Evolutionary conservation across 2,888 invertebrate species (phyloP).

Genomic region (Baronia brevicornis): DNA sequence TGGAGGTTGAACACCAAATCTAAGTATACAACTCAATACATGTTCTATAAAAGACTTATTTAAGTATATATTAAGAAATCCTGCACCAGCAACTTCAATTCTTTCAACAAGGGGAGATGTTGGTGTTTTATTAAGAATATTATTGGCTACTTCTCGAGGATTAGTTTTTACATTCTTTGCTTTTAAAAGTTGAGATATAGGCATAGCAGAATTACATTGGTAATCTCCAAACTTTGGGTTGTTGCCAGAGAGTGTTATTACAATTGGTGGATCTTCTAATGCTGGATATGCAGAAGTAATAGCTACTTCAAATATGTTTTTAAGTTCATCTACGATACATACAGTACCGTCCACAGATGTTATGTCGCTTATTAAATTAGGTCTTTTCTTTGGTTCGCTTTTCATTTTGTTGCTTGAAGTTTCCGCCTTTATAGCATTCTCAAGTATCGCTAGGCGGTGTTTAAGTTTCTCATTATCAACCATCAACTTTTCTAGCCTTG

Average conservation of each 20-base stretch:
- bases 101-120: constrained; percentile 81
- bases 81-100: constrained; percentile 90
- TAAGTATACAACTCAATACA: constrained; percentile 76
- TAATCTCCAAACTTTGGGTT: constrained; percentile 95
- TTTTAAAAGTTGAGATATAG: constrained; percentile 84
- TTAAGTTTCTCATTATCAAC: constrained; percentile 89
- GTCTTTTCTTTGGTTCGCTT: constrained; percentile 38
- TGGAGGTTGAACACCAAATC: constrained; percentile 82
- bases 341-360: constrained; percentile 73
- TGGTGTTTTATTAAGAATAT: constrained; percentile 82
- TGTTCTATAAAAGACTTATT: constrained; percentile 77
- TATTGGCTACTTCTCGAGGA: constrained; percentile 89
- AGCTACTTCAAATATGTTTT: constrained; percentile 81
- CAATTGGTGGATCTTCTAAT: constrained; percentile 80
- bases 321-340: constrained; percentile 80
- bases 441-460: constrained; percentile 86
- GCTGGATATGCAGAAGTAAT: constrained; percentile 86
- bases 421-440: constrained; percentile 77
- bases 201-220: constrained; percentile 97
- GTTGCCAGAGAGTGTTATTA: constrained; percentile 81
- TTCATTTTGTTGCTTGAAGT: constrained; percentile 27
- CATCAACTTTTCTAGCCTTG: constrained; percentile 72
- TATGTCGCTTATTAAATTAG: constrained; percentile 44
- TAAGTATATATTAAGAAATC: constrained; percentile 92
- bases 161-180: constrained; percentile 77